Percentiles rank a stretch among this genome's conserved stretches.
Evolutionary conservation across 2,888 invertebrate species (phyloP).

Genomic region (Dysmachus trigonus): DNA sequence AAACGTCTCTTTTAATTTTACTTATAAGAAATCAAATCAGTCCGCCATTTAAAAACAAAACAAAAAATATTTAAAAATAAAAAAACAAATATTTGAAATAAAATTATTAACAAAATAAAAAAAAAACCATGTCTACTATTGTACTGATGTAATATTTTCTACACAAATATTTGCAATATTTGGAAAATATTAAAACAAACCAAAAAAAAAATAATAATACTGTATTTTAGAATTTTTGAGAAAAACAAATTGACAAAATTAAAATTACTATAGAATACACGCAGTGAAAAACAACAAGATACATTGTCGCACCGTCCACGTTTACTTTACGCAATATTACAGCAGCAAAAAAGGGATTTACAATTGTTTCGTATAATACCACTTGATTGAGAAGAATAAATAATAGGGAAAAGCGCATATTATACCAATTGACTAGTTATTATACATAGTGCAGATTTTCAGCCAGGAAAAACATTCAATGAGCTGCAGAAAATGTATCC

Average conservation of each 20-base stretch:
- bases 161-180: conserved; percentile 30
- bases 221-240: conserved; percentile 18
- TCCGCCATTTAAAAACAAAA: conserved; percentile 38
- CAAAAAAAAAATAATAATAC: conserved; percentile 14
- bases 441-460: background rate
- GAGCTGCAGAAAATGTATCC: background rate
- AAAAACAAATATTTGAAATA: background rate
- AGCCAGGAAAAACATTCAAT: background rate
- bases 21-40: conserved; percentile 21
- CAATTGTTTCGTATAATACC: background rate
- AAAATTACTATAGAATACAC: conserved; percentile 28
- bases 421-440: background rate
- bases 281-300: background rate
- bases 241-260: background rate
- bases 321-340: conserved; percentile 30
- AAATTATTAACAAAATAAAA: background rate
- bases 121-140: background rate
- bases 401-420: background rate
- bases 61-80: background rate
- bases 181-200: background rate
- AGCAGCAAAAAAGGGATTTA: conserved; percentile 1
- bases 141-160: conserved; percentile 39
- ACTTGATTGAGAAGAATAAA: background rate
- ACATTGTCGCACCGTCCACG: conserved; percentile 40
- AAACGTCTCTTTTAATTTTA: conserved; percentile 8